Base-by-base conservation (phyloP, 2,797 vertebrate genomes). In the Anguilla obscura region DNA sequence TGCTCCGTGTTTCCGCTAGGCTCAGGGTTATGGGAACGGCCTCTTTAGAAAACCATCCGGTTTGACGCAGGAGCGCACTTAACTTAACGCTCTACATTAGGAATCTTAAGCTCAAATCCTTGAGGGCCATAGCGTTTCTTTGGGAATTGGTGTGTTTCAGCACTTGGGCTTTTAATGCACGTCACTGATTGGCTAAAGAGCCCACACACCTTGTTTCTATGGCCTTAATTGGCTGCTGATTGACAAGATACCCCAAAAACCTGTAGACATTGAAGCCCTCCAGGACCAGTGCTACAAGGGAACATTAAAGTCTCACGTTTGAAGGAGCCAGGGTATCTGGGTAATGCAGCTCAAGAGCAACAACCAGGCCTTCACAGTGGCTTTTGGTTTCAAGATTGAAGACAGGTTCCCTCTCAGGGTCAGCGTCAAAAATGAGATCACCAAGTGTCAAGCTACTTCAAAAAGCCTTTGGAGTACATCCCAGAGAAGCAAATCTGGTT, bases 241-340 rank as follows among this genome's bases (percentile, higher is more conserved):
- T 63, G 63, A 66, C 3, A 74, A 36, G 27, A 74, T 36, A 74
- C 30, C 2, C 10, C 27, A 33, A 36, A 36, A 30, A 30, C 27
- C 71, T 33, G 71, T 7, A 71, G 66, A 71, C 8, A 27, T n/a
- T 7, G 66, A 4, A 12, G 66, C 21, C 71, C 79, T 5, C 45
- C 8, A 24, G 5, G 36, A 40, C 36, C 36, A 40, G 36, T 40
- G 36, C 36, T 40, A 40, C 36, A 40, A 2, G 40, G 18, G 36
- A 0, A 24, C 40, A 50, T 82, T 92, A 90, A 91, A 90, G 56
- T 85, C 89, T 87, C 76, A 88, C 76, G 30, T 86, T 60, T 85
- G 87, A 84, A 60, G 89, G 90, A 85, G 86, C 89, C 88, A 87
- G 86, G 88, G 83, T 18, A 86, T 88, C 89, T 90, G 89, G 89